These are phyloP conservation scores for Lepidothrix coronata DNA, from an alignment of 2,113 vertebrate species.

Conservation along the genomic window DNA sequence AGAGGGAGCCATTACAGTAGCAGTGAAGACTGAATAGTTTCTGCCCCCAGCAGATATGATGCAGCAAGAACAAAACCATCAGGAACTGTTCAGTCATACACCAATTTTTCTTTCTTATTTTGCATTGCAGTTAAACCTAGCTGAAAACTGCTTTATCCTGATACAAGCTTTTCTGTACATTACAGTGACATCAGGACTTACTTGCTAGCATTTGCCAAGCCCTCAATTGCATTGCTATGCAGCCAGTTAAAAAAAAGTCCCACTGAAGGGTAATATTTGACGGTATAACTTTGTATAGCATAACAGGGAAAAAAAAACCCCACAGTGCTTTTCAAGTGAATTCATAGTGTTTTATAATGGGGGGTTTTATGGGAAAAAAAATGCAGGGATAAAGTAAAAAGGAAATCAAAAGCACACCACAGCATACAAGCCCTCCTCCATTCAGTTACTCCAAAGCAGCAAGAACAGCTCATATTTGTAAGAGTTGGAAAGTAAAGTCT, in stretches of 20 bases:
- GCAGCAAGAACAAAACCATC: neutral
- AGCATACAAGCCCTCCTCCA: neutral
- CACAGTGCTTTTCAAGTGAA: neutral
- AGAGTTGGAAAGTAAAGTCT: neutral
- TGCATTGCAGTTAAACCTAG: neutral
- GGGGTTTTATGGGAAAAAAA: neutral
- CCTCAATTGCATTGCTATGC: neutral
- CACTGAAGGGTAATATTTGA: neutral
- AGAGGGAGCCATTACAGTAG: neutral
- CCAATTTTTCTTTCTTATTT: neutral
- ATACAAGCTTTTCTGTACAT: neutral
- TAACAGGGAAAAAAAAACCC: neutral
- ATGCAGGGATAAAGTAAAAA: neutral
- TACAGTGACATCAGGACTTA: neutral
- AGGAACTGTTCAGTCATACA: neutral
- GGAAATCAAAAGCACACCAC: constrained; percentile 1
- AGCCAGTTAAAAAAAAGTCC: neutral
- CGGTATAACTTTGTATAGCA: neutral
- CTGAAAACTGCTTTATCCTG: neutral
- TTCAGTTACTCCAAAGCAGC: neutral
- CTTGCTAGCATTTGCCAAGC: neutral
- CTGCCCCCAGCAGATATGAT: neutral
- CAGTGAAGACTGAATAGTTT: neutral
- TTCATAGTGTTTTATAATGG: neutral
- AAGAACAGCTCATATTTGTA: neutral